Evolutionary conservation across 2,888 invertebrate genomes (phyloP).

Genomic region (Loripinus fragilis): DNA sequence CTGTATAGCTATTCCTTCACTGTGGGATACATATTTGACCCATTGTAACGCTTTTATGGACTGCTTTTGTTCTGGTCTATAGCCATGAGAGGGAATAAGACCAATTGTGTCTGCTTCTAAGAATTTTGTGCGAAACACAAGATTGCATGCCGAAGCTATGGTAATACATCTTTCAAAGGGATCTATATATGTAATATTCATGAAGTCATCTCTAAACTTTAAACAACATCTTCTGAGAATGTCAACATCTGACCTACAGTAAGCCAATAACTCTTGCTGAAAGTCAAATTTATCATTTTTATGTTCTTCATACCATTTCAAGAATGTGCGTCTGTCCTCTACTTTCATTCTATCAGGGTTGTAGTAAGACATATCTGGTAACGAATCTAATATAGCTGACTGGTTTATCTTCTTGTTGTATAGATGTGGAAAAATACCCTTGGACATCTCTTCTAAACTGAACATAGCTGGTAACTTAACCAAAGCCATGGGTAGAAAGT

Average conservation of each 20-base stretch:
- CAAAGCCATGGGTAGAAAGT: slow-evolving; percentile 4
- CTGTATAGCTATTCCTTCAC: slow-evolving; percentile 21
- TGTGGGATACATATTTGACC: slow-evolving; percentile 30
- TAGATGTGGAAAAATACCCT: slow-evolving; percentile 24
- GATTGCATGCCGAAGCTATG: slow-evolving; percentile 39
- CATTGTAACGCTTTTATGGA: slow-evolving; percentile 41
- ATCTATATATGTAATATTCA: slow-evolving; percentile 36
- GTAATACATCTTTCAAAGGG: slow-evolving; percentile 40
- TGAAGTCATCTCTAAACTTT: slow-evolving; percentile 18
- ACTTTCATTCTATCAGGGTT: slow-evolving; percentile 31
- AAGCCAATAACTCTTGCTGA: slow-evolving; percentile 27
- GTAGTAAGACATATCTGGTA: slow-evolving; percentile 26
- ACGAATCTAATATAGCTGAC: background rate
- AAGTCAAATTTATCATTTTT: slow-evolving; percentile 25
- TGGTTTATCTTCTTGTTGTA: slow-evolving; percentile 33
- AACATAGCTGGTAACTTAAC: background rate
- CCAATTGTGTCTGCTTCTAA: slow-evolving; percentile 31
- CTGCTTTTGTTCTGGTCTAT: slow-evolving; percentile 36
- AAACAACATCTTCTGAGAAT: slow-evolving; percentile 39
- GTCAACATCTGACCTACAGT: slow-evolving; percentile 41
- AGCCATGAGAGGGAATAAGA: slow-evolving; percentile 45
- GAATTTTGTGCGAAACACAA: slow-evolving; percentile 33
- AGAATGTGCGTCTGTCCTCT: slow-evolving; percentile 11
- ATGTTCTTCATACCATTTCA: slow-evolving; percentile 34
- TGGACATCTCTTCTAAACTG: background rate